Conservation (phyloP, 2,113 vertebrate genomes). For the Mirounga angustirostris region DNA sequence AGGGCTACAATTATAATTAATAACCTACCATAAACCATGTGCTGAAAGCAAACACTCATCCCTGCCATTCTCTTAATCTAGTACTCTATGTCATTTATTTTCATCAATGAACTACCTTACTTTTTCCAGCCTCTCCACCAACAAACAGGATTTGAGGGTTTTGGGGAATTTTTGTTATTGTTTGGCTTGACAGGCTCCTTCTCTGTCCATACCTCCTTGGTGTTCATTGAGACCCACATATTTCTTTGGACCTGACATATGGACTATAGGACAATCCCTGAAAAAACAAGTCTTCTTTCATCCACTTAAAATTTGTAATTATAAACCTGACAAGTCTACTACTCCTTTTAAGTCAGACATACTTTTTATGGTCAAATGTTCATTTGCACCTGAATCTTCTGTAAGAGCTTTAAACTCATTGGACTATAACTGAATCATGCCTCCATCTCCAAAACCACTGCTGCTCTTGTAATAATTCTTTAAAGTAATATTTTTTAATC, state of each 20-base stretch:
- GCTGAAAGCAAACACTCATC: neutral
- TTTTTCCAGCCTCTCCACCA: neutral
- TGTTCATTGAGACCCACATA: neutral
- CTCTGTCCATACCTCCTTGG: neutral
- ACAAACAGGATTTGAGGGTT: neutral
- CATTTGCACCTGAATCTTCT: neutral
- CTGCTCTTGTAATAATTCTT: neutral
- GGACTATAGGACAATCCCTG: neutral
- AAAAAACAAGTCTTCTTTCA: neutral
- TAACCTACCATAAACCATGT: neutral
- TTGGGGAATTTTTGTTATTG: neutral
- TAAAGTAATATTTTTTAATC: neutral
- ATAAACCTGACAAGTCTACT: neutral
- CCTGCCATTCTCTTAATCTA: neutral
- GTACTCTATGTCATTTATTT: neutral
- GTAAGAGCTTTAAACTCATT: neutral
- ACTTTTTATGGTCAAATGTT: neutral
- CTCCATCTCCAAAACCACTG: neutral
- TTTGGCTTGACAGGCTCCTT: neutral
- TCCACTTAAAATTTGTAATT: neutral
- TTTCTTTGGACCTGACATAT: neutral
- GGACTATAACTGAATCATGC: neutral
- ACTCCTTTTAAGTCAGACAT: neutral
- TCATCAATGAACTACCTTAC: neutral
- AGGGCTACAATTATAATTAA: neutral